A percentile compares a stretch with the other conserved stretches of the same genome.
These are phyloP conservation scores for Amazona finschi DNA, from an alignment of 2,797 vertebrate species.

Conservation along the genomic window DNA sequence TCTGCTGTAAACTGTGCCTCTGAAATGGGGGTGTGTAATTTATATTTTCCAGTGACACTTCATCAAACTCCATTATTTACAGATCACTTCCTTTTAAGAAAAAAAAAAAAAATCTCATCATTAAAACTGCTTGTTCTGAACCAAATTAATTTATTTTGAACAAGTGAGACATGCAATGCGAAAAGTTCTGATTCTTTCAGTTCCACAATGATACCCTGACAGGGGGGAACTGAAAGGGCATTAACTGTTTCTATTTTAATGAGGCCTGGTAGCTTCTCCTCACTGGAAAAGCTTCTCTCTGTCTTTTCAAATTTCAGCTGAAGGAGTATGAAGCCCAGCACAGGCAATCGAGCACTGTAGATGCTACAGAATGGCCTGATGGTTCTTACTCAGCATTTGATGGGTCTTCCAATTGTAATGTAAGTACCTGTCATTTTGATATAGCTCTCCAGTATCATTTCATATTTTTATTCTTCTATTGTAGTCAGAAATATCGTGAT, in stretches of 20 bases:
- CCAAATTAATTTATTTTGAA: background rate
- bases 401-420: conserved; percentile 92
- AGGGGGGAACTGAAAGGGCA: background rate
- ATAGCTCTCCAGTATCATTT: background rate
- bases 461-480: background rate
- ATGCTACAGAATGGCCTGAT: conserved; percentile 88
- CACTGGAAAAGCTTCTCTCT: background rate
- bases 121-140: background rate
- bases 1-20: background rate
- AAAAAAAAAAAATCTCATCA: background rate
- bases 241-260: background rate
- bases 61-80: background rate
- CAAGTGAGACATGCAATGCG: background rate
- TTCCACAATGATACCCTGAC: background rate
- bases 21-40: background rate
- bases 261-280: background rate
- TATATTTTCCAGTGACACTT: background rate
- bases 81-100: background rate
- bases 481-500: background rate
- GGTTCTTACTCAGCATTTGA: conserved; percentile 86
- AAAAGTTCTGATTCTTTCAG: background rate
- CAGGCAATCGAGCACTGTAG: conserved; percentile 82
- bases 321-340: conserved; percentile 97
- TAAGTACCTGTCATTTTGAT: conserved; percentile 79
- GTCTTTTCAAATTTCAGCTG: conserved; percentile 87